These are phyloP conservation scores for Acronicta leporina DNA, from an alignment of 2,888 invertebrate species.

Conservation along the genomic window DNA sequence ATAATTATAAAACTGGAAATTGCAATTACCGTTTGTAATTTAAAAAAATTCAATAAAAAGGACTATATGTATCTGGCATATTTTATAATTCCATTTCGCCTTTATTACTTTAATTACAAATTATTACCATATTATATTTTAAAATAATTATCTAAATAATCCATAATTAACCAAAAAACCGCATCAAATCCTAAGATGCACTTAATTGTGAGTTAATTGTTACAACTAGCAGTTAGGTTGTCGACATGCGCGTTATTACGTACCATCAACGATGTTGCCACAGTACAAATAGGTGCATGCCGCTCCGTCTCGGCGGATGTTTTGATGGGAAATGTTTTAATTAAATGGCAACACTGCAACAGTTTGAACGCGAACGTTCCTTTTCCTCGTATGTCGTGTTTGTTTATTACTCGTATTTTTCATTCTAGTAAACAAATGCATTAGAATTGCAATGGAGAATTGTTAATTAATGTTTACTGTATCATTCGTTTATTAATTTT, in stretches of 20 bases:
- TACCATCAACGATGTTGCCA: constrained; percentile 13
- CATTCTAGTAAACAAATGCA: neutral
- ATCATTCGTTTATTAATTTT: neutral
- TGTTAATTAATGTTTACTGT: neutral
- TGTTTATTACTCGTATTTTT: neutral
- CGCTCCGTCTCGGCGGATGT: constrained; percentile 12
- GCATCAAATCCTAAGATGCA: neutral
- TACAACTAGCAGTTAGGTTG: constrained; percentile 8
- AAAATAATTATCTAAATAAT: no score
- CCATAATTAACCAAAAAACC: neutral
- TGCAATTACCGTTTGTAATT: no score
- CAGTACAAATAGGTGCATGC: constrained; percentile 27
- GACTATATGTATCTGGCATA: no score
- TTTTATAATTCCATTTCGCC: no score
- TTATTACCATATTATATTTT: no score
- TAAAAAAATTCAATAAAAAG: no score
- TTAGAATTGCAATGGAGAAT: no score
- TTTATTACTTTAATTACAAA: no score
- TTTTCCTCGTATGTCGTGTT: constrained; percentile 1
- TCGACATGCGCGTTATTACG: neutral
- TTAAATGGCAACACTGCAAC: constrained; percentile 33
- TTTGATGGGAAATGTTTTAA: constrained; percentile 30
- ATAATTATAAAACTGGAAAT: no score
- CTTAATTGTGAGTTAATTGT: neutral
- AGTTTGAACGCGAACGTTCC: constrained; percentile 4